Evolutionary conservation across 2,113 vertebrate genomes (phyloP).

Genomic region (Anoplopoma fimbria): DNA sequence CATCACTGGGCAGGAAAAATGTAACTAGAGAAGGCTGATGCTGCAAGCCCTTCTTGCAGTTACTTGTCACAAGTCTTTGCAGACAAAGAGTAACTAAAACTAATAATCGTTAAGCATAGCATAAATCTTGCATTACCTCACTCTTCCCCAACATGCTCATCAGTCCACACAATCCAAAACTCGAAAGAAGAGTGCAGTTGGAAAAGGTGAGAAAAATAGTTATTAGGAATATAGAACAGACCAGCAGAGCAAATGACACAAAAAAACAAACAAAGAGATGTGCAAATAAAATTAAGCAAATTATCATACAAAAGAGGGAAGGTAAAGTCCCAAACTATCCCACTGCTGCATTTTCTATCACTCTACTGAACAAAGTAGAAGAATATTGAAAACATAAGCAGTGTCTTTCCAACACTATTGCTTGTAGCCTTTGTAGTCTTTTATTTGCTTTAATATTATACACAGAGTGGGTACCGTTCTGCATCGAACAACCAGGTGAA

Average conservation of each 20-base stretch:
- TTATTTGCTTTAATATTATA: not conserved
- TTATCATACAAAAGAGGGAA: not conserved
- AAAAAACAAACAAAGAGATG: not conserved
- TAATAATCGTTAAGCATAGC: not conserved
- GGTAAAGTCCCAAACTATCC: not conserved
- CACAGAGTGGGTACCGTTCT: not conserved
- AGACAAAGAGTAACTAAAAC: not conserved
- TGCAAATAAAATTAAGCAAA: not conserved
- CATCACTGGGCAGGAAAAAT: not conserved
- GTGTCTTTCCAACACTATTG: not conserved
- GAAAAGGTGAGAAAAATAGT: not conserved
- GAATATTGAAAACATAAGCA: not conserved
- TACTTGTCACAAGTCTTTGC: not conserved
- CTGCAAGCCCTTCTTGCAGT: not conserved
- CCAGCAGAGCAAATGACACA: not conserved
- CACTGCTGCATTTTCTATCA: not conserved
- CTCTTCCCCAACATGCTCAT: conserved; percentile 30
- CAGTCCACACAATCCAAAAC: conserved; percentile 43
- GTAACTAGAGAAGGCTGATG: not conserved
- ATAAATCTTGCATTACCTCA: not conserved
- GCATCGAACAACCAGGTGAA: not conserved
- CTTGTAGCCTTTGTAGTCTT: not conserved
- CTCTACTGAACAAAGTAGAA: not conserved
- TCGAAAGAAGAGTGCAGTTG: not conserved
- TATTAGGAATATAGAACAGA: not conserved